phyloP scores from a whole-genome alignment of 2,113 vertebrate species.

The Acrocephalus kingi region DNA sequence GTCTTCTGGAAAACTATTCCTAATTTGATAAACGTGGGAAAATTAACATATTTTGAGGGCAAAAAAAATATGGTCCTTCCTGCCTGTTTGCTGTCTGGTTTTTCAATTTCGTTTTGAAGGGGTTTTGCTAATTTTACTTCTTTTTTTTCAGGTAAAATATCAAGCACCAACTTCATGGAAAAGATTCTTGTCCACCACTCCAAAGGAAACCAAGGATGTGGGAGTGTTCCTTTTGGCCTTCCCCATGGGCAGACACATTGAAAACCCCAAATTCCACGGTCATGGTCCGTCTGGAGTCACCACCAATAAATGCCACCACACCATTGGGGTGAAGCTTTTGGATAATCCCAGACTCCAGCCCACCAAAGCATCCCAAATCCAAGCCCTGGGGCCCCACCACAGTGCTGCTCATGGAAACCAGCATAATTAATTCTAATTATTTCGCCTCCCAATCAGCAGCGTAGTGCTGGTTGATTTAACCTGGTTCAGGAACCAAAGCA shows the following conservation, averaged over 20 bases:
- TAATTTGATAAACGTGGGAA: background rate
- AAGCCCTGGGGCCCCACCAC: background rate
- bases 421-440: background rate
- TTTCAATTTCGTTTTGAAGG: background rate
- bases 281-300: fast-evolving
- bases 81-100: background rate
- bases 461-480: background rate
- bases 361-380: background rate
- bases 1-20: background rate
- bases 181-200: background rate
- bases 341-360: background rate
- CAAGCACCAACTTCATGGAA: background rate
- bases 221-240: background rate
- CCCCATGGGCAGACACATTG: fast-evolving
- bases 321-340: background rate
- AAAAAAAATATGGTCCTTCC: background rate
- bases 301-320: fast-evolving
- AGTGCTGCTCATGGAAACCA: background rate
- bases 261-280: fast-evolving
- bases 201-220: background rate
- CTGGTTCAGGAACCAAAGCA: background rate
- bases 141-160: background rate
- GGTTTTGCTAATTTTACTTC: background rate
- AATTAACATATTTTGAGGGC: background rate
- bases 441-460: background rate